Evolutionary conservation across 1,140 invertebrate species (phyloP), one percentile per base, ranked within the genome.

Genomic region (Cyclargus thomasi): DNA sequence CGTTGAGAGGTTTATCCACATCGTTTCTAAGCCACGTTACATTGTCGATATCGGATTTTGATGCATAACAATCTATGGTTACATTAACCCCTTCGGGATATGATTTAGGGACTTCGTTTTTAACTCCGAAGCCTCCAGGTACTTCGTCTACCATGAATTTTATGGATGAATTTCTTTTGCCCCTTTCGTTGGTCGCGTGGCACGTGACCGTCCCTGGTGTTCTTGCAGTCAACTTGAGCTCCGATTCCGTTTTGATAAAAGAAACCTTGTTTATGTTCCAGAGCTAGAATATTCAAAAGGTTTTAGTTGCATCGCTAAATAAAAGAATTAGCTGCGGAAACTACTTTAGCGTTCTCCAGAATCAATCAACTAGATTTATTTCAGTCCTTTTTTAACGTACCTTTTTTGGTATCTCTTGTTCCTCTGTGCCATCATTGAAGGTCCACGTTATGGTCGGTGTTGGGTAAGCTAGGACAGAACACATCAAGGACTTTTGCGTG

Each of bases 61-160:
- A 88, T 57, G 82, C 87, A 22, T 79, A 69, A 67, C 86, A 90
- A 36, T 73, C 77, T n/a, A 82, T 47, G 3, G 64, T 65, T 5
- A 84, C 75, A n/a, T 70, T 70, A 17, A 84, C 64, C 11, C 74
- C 74, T 73, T 90, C 80, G 6, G 78, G 70, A 65, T 76, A 88
- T 83, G 6, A 64, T 73, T 11, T 71, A 53, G 1, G 23, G 35
- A 74, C 21, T 0, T 53, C 63, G 63, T 80, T 65, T 18, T 69
- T 72, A 6, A 90, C 77, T 11, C 83, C 87, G 65, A 88, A 88
- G 6, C 87, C 86, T 53, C 67, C 70, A 11, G 64, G 17, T 7
- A 88, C 72, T 67, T 90, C 87, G 57, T 85, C 73, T 14, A 88
- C 79, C 0, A 83, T 47, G 59, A 90, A 69, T 39, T 67, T 64